Evolutionary conservation across 2,797 vertebrate species (phyloP).

Genomic region (Rhinogobio ventralis): DNA sequence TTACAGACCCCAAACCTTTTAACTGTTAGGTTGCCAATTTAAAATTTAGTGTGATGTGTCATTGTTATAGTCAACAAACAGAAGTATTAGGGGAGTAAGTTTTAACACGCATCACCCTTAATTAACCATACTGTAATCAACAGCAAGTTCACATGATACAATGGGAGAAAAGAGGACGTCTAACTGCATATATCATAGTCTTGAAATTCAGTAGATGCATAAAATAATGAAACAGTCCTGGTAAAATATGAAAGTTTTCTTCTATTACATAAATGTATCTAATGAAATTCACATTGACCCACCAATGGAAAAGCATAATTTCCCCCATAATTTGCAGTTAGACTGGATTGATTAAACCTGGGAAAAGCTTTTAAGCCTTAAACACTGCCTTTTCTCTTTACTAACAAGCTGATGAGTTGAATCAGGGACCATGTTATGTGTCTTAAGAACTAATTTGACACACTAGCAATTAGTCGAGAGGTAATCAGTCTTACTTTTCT

Average conservation of each 20-base stretch:
- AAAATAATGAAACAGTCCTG: neutral
- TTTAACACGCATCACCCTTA: neutral
- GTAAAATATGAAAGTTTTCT: neutral
- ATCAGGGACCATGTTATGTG: too few relatives aligned
- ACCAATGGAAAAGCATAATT: neutral
- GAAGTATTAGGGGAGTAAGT: neutral
- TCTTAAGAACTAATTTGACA: too few relatives aligned
- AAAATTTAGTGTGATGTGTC: too few relatives aligned
- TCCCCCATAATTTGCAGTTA: neutral
- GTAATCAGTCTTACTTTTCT: too few relatives aligned
- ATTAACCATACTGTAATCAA: neutral
- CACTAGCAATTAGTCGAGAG: too few relatives aligned
- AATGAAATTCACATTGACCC: constrained; percentile 6
- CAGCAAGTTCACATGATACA: neutral
- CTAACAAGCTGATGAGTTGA: neutral
- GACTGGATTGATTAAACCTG: constrained; percentile 10
- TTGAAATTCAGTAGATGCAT: neutral
- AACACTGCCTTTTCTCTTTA: neutral
- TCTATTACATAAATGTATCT: constrained; percentile 3
- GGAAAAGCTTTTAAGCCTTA: constrained; percentile 14
- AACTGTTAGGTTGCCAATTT: neutral
- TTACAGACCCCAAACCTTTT: neutral
- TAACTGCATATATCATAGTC: neutral
- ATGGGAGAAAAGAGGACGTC: neutral
- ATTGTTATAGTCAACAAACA: neutral